phyloP scores from a whole-genome alignment of 2,888 invertebrate genomes.

The Scotopteryx bipunctaria region DNA sequence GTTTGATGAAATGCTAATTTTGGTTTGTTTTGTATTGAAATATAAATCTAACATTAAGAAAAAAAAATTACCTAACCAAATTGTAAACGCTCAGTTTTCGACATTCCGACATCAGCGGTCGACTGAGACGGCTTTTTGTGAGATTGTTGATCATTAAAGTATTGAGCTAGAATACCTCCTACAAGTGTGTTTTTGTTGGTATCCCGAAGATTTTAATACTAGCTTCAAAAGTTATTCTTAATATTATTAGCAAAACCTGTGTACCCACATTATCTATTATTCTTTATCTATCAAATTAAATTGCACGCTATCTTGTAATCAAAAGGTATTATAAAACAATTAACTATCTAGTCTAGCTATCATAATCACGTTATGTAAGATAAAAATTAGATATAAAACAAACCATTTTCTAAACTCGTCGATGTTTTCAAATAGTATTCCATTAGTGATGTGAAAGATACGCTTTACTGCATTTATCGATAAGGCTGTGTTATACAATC shows the following conservation, averaged over 20 bases:
- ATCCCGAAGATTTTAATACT: too few relatives aligned
- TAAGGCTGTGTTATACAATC: slow-evolving; percentile 15
- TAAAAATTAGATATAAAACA: background rate
- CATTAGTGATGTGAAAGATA: slow-evolving; percentile 17
- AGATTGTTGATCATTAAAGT: too few relatives aligned
- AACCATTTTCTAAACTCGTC: background rate
- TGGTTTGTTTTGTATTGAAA: too few relatives aligned
- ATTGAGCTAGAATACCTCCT: too few relatives aligned
- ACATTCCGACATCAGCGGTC: too few relatives aligned
- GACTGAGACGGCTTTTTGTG: too few relatives aligned
- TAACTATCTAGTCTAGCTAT: slow-evolving; percentile 3
- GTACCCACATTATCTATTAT: slow-evolving; percentile 10
- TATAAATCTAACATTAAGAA: too few relatives aligned
- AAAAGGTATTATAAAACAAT: slow-evolving; percentile 6
- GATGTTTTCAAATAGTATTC: slow-evolving; percentile 7
- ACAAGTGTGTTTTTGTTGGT: too few relatives aligned
- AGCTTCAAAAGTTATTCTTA: too few relatives aligned
- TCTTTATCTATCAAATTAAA: slow-evolving; percentile 17
- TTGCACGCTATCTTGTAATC: slow-evolving; percentile 21
- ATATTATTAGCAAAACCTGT: background rate
- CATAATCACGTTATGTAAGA: slow-evolving; percentile 9
- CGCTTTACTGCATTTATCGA: slow-evolving; percentile 3
- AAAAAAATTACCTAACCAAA: too few relatives aligned
- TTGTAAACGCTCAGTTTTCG: too few relatives aligned
- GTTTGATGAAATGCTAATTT: too few relatives aligned